Evolutionary conservation across 2,797 vertebrate genomes (phyloP).

Genomic region (Chromobotia macracanthus): DNA sequence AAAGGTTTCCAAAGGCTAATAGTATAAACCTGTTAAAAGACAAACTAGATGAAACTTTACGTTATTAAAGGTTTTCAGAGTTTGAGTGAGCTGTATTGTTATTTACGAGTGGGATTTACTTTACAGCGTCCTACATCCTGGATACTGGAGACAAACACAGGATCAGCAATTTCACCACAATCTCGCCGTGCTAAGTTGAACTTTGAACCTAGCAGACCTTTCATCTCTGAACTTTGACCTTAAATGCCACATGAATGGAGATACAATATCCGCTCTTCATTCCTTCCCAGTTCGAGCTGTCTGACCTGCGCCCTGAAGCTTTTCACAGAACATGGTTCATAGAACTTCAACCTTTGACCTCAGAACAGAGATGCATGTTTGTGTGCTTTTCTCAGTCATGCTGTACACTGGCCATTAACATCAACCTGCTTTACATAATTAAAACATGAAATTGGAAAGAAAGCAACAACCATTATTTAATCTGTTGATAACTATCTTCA

Average conservation of each 20-base stretch:
- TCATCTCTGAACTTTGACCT: slow-evolving; percentile 78
- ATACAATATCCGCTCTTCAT: slow-evolving; percentile 80
- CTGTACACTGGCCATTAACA: slow-evolving; percentile 32
- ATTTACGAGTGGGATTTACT: background rate
- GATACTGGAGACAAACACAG: slow-evolving; percentile 52
- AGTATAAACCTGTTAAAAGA: too few species aligned
- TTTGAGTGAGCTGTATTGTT: too few species aligned
- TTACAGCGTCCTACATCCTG: background rate
- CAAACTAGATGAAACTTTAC: too few species aligned
- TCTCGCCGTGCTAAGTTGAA: slow-evolving; percentile 69
- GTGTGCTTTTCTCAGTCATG: slow-evolving; percentile 48
- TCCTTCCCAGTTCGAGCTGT: slow-evolving; percentile 59
- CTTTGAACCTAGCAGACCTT: slow-evolving; percentile 73
- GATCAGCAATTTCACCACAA: slow-evolving; percentile 69
- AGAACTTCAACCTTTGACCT: slow-evolving; percentile 76
- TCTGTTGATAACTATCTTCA: slow-evolving; percentile 15
- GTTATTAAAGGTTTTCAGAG: too few species aligned
- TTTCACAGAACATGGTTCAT: slow-evolving; percentile 75
- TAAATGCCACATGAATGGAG: slow-evolving; percentile 79
- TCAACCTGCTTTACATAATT: slow-evolving; percentile 4
- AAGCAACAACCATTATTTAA: background rate
- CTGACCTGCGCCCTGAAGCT: slow-evolving; percentile 75
- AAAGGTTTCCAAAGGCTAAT: too few species aligned
- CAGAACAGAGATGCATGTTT: slow-evolving; percentile 61
- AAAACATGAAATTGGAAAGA: slow-evolving; percentile 6